Evolutionary conservation across 2,797 vertebrate species (phyloP), one percentile per base, ranked within the genome.

Genomic region (Diceros bicornis): DNA sequence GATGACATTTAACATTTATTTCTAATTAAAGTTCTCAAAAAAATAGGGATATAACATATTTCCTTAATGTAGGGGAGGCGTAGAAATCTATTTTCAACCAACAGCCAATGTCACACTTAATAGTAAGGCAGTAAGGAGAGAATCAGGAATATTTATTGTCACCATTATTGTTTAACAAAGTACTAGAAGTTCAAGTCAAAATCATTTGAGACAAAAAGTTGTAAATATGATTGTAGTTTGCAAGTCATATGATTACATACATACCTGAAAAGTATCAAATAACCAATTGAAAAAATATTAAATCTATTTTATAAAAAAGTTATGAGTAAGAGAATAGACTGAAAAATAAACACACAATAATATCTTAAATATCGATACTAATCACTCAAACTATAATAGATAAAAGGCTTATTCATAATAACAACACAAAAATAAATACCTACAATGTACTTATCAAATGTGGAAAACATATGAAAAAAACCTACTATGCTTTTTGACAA

Each of bases 371-470:
- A 37, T 83, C 21, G 64, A 61, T 81, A 79, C 66, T 64, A 93
- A 64, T 50, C 9, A 79, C 20, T 74, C 21, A 91, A 89, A 96
- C 82, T 50, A 61, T 59, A 93, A 82, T 75, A 3, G 23, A 55
- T 74, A 84, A 96, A 37, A 93, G 0, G 1, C 20, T 69, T 72
- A 72, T n/a, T 75, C 37, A 64, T 71, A 89, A 78, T 62, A 89
- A 78, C 6, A 68, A 20, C 34, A 91, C 32, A 93, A 93, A 89
- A 81, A 29, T 66, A 79, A 91, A 88, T 55, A 34, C 29, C 37
- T 84, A 85, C 92, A 94, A 69, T 86, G 4, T 84, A 91, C n/a
- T 94, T 88, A 52, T 62, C 85, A 86, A 95, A 62, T 77, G 11
- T 47, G 52, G 44, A 41, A 74, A 89, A 86, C 50, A 59, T 50